A percentile compares a stretch with the other conserved stretches of the same genome.
phyloP scores from a whole-genome alignment of 2,113 vertebrate species.

The Silurus meridionalis region DNA sequence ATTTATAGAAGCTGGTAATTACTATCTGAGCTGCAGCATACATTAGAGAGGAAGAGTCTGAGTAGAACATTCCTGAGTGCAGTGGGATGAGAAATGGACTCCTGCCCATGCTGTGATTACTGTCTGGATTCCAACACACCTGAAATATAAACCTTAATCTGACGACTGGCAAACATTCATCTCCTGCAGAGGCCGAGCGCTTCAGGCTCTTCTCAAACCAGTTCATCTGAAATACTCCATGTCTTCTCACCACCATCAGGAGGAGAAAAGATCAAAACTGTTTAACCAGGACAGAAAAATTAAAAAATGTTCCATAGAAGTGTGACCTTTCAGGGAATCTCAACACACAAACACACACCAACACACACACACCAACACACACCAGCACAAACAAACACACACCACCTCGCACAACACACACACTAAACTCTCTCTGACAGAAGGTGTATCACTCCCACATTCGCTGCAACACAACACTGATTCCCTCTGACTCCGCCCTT shows the following conservation, averaged over 20 bases:
- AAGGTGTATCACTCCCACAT: too few relatives aligned
- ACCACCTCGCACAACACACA: background rate
- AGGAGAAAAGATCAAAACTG: background rate
- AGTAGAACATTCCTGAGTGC: background rate
- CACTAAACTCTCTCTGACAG: background rate
- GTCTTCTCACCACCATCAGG: background rate
- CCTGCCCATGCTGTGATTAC: constrained; percentile 40
- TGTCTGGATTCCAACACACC: constrained; percentile 38
- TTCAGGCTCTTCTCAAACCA: constrained; percentile 4
- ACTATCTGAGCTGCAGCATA: constrained; percentile 30
- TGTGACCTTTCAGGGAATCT: too few relatives aligned
- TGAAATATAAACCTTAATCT: constrained; percentile 38
- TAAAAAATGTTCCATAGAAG: too few relatives aligned
- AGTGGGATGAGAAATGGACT: constrained; percentile 23
- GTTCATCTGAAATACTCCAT: background rate
- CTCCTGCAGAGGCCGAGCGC: constrained; percentile 1
- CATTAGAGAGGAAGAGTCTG: constrained; percentile 17
- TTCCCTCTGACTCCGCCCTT: background rate
- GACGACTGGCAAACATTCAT: constrained; percentile 24
- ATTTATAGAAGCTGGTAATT: constrained; percentile 37
- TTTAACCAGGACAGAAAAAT: background rate
- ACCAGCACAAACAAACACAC: background rate
- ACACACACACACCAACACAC: background rate
- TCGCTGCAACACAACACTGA: background rate
- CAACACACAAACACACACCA: background rate